Base-by-base conservation (phyloP, 1,140 invertebrate genomes). In the Eubasilissa regina region DNA sequence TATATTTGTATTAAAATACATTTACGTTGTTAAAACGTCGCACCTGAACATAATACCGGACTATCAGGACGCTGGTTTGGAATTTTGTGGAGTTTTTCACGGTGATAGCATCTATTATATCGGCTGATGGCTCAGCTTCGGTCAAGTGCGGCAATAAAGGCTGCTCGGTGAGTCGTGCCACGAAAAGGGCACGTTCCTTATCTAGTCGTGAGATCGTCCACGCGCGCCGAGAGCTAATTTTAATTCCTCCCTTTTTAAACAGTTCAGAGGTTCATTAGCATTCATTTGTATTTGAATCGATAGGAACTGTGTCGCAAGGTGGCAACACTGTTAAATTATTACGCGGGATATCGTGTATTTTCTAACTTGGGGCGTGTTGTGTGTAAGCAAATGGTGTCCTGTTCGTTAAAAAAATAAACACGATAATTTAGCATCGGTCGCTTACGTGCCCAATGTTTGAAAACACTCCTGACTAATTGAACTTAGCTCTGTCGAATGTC, bases 281-380 rank as follows among this genome's bases (percentile, higher is more conserved):
- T 81, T 78, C 76, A 81, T 81, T 81, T 81, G 80, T 81, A 76
- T 68, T 76, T 75, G 73, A 78, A 78, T 81, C 77, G 80, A 81
- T 81, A 78, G 53, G 73, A 70, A 43, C 66, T 66, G 79, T 12
- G 60, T 43, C 60, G 60, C 79, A 77, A 81, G 80, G 76, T 78
- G 80, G 55, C 56, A 51, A 78, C 80, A n/a, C 73, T 75, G 51
- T 75, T 75, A 60, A 75, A 44, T 75, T 75, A 75, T 75, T 58
- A 60, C 73, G 44, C 73, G 19, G 73, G 48, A 58, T 43, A 21
- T 56, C 56, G 73, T 43, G 73, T 75, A 60, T 77, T 77, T 47
- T 51, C 47, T 53, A 47, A 66, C 75, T 9, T 74, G 44, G 64
- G 64, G 64, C 45, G 43, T 45, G 48, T 21, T 19, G 43, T 21